Conservation (phyloP, 92 coral and sea anemone species). For the Scolanthus callimorphus region DNA sequence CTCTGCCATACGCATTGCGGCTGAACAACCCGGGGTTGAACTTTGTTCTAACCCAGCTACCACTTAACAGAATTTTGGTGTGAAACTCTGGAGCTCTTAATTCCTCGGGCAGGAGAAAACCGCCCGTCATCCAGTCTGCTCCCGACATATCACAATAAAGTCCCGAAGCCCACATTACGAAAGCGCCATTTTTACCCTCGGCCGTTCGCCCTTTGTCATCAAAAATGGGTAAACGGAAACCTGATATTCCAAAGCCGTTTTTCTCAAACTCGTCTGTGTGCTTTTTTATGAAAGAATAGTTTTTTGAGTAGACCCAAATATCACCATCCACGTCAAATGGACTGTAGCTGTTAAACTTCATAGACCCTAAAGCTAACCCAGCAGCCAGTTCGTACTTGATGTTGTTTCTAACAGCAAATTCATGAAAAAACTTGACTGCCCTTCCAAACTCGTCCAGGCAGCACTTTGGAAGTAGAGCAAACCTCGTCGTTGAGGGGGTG, state of each 20-base stretch:
- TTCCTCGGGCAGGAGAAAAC: constrained; percentile 22
- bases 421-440: constrained; percentile 15
- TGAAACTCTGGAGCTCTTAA: constrained; percentile 22
- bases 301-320: constrained; percentile 8
- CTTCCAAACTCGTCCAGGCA: constrained; percentile 16
- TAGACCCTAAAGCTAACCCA: constrained; percentile 13
- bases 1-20: constrained; percentile 26
- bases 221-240: constrained; percentile 14
- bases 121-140: constrained; percentile 18
- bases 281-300: background rate
- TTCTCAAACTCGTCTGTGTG: constrained; percentile 14
- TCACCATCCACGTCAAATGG: constrained; percentile 27
- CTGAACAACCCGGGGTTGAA: constrained; percentile 23
- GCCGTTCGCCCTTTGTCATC: no score
- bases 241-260: constrained; percentile 20
- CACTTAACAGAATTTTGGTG: constrained; percentile 16
- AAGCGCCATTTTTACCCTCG: constrained; percentile 22
- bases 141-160: constrained; percentile 34
- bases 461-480: constrained; percentile 13
- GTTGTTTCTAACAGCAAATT: constrained; percentile 3
- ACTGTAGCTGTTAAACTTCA: constrained; percentile 7
- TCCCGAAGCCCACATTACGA: constrained; percentile 11
- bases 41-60: constrained; percentile 13
- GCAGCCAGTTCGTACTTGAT: constrained; percentile 16
- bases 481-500: constrained; percentile 6